These are phyloP conservation scores for Gortyna flavago DNA, from an alignment of 2,888 invertebrate genomes.

Conservation along the genomic window DNA sequence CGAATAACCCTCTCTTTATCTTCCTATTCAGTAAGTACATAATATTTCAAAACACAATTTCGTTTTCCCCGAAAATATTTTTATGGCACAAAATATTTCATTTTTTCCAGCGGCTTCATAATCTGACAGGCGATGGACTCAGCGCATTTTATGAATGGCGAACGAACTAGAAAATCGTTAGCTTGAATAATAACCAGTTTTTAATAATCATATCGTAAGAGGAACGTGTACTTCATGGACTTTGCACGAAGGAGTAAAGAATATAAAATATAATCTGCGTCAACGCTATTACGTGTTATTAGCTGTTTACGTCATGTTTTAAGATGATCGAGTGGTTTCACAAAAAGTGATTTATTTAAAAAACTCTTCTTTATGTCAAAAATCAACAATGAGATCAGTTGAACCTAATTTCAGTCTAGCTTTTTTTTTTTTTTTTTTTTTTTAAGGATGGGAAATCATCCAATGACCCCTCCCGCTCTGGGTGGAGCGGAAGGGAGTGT, in stretches of 20 bases:
- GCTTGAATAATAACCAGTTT: slow-evolving; percentile 56
- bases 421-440: too few relatives aligned
- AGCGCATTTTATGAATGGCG: slow-evolving; percentile 59
- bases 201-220: slow-evolving; percentile 49
- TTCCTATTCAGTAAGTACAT: slow-evolving; percentile 2
- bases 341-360: not conserved
- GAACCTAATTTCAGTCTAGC: not conserved
- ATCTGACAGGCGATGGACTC: slow-evolving; percentile 60
- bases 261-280: not conserved
- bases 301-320: not conserved
- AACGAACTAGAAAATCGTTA: slow-evolving; percentile 56
- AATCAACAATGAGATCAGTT: not conserved
- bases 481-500: too few relatives aligned
- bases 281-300: not conserved
- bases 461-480: too few relatives aligned
- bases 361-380: not conserved
- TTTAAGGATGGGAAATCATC: too few relatives aligned
- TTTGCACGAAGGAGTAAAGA: slow-evolving; percentile 19
- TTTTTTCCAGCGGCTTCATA: slow-evolving; percentile 51
- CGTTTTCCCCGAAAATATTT: slow-evolving; percentile 33
- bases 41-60: slow-evolving; percentile 37
- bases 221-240: slow-evolving; percentile 16
- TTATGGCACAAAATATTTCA: slow-evolving; percentile 38
- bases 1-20: slow-evolving; percentile 14
- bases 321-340: not conserved